Evolutionary conservation across 2,797 vertebrate species (phyloP).

Genomic region (Australoheros facetus): DNA sequence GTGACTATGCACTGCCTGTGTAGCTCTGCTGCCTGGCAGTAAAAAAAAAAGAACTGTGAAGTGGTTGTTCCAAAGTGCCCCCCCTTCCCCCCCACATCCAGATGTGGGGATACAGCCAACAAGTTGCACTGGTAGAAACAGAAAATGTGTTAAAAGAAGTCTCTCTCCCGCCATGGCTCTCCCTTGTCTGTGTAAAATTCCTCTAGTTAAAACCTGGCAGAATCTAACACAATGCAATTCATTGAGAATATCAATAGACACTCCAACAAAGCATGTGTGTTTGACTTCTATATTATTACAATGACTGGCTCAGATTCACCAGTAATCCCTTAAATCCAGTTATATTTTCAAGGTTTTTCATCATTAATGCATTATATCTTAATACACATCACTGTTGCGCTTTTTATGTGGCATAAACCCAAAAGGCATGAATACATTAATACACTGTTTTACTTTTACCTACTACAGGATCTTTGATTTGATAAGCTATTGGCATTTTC

Average conservation of each 20-base stretch:
- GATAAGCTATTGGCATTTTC: slow-evolving; percentile 16
- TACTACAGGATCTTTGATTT: slow-evolving; percentile 47
- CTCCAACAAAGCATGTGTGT: neutral
- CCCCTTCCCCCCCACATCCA: slow-evolving; percentile 39
- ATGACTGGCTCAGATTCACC: slow-evolving; percentile 1
- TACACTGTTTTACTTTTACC: slow-evolving; percentile 22
- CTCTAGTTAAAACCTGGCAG: neutral
- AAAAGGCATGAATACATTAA: slow-evolving; percentile 9
- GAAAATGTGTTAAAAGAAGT: slow-evolving; percentile 78
- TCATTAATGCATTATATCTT: slow-evolving; percentile 31
- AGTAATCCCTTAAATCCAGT: slow-evolving; percentile 37
- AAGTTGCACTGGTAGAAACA: slow-evolving; percentile 80
- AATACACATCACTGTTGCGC: slow-evolving; percentile 11
- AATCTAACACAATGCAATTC: slow-evolving; percentile 1
- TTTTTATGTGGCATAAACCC: slow-evolving; percentile 26
- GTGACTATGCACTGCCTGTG: slow-evolving; percentile 71
- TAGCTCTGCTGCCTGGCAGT: slow-evolving; percentile 59
- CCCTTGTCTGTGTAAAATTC: slow-evolving; percentile 31
- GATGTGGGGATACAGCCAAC: slow-evolving; percentile 68
- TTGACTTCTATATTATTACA: slow-evolving; percentile 4
- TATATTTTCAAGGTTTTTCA: slow-evolving; percentile 27
- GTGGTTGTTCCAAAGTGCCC: slow-evolving; percentile 63
- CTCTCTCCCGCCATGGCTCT: slow-evolving; percentile 75
- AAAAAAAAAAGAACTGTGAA: slow-evolving; percentile 69
- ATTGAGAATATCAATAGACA: neutral